These are phyloP conservation scores for Caerostris extrusa DNA, from an alignment of 1,140 invertebrate species.

Conservation along the genomic window DNA sequence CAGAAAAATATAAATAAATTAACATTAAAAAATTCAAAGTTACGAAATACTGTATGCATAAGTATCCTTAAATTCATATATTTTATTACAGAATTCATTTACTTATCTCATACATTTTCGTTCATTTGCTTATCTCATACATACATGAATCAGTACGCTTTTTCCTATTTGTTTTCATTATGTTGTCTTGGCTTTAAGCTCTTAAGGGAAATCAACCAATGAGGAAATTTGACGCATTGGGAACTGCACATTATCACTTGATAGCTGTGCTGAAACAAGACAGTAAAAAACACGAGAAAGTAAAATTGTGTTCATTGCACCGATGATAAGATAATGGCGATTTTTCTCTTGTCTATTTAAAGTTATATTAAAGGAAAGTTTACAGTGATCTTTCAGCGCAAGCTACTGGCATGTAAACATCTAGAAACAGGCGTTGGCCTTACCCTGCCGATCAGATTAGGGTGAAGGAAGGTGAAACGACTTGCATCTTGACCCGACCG, in stretches of 20 bases:
- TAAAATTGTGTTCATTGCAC: conserved; percentile 40
- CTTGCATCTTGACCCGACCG: background rate
- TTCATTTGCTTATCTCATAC: too few species aligned
- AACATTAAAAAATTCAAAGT: too few species aligned
- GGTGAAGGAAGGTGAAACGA: background rate
- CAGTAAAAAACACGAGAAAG: conserved; percentile 37
- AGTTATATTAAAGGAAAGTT: conserved; percentile 49
- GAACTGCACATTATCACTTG: background rate
- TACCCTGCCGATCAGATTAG: background rate
- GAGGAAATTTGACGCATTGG: background rate
- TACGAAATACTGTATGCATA: too few species aligned
- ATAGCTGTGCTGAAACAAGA: background rate
- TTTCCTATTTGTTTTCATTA: too few species aligned
- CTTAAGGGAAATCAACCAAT: too few species aligned
- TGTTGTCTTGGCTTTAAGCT: too few species aligned
- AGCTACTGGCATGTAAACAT: conserved; percentile 39
- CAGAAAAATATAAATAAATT: too few species aligned
- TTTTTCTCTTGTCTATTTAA: conserved; percentile 3
- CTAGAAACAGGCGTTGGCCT: conserved; percentile 34
- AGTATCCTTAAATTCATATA: too few species aligned
- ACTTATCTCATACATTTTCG: too few species aligned
- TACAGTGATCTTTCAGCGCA: conserved; percentile 9
- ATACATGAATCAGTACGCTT: too few species aligned
- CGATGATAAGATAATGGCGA: conserved; percentile 32
- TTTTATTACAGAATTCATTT: too few species aligned